phyloP scores from a whole-genome alignment of 2,888 invertebrate genomes.

The Hanleya hanleyi region DNA sequence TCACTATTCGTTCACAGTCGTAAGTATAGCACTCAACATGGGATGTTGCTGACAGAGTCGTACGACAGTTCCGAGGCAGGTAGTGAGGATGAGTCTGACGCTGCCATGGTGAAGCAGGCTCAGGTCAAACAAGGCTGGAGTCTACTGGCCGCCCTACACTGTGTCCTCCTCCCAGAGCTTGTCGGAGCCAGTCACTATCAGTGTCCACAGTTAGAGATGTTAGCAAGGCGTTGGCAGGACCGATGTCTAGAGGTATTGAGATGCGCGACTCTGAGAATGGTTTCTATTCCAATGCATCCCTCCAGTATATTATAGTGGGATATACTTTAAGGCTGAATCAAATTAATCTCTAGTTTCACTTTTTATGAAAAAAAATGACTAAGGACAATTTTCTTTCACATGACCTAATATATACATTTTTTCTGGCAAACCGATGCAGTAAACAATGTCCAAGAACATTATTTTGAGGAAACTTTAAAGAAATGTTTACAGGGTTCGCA shows the following conservation, averaged over 20 bases:
- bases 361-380: no score
- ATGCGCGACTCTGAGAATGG: no score
- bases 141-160: slow-evolving; percentile 94
- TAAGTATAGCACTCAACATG: slow-evolving; percentile 26
- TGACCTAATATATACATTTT: no score
- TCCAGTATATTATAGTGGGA: no score
- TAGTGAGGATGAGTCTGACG: slow-evolving; percentile 46
- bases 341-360: no score
- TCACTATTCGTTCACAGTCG: slow-evolving; percentile 15
- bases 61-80: slow-evolving; percentile 45
- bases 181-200: slow-evolving; percentile 85
- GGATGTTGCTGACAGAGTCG: slow-evolving; percentile 40
- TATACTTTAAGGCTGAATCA: no score
- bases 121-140: slow-evolving; percentile 99
- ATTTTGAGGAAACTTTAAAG: no score
- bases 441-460: no score
- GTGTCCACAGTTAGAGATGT: slow-evolving; percentile 97
- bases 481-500: no score
- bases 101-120: slow-evolving; percentile 77
- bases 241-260: slow-evolving; percentile 98
- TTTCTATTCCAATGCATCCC: no score
- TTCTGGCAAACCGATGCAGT: no score
- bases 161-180: slow-evolving; percentile 95
- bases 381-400: no score
- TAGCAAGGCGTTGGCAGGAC: slow-evolving; percentile 99